phyloP scores from a whole-genome alignment of 1,140 invertebrate species.

The Drepana arcuata region DNA sequence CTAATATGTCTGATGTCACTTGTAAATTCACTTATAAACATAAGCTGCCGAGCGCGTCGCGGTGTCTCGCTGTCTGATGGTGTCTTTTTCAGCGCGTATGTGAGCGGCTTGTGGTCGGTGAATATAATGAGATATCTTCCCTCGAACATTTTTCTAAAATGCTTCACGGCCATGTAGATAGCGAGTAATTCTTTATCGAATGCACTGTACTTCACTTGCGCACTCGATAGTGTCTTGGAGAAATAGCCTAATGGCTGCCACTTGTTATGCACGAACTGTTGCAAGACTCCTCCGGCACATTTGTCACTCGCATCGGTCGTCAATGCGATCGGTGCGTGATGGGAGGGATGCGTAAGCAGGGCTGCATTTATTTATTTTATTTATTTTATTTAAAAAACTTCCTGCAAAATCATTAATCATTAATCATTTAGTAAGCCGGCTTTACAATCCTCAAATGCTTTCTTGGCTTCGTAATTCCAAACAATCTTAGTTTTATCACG shows the following conservation, averaged over 20 bases:
- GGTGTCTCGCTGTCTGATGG: background rate
- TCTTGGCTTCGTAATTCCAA: conserved; percentile 24
- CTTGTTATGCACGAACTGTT: conserved; percentile 26
- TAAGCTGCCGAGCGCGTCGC: background rate
- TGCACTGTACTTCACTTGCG: conserved; percentile 1
- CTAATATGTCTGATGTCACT: too few species aligned
- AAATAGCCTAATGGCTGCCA: conserved; percentile 5
- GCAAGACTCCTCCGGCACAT: conserved; percentile 35
- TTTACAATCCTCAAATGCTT: conserved; percentile 48
- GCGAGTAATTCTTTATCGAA: background rate
- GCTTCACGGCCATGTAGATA: background rate
- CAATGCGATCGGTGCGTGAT: conserved; percentile 8
- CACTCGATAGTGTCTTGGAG: background rate
- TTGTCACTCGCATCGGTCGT: conserved; percentile 34
- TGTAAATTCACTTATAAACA: background rate
- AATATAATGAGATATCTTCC: background rate
- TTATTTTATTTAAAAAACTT: too few species aligned
- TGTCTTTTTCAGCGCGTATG: background rate
- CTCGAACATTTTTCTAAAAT: background rate
- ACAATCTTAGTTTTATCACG: conserved; percentile 6
- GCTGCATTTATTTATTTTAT: too few species aligned
- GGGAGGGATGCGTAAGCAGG: conserved; percentile 22
- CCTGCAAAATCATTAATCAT: too few species aligned
- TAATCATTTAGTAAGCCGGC: conserved; percentile 25
- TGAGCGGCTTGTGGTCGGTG: background rate